Base-by-base conservation (phyloP, 2,797 vertebrate genomes). In the Gallinago solitaria region DNA sequence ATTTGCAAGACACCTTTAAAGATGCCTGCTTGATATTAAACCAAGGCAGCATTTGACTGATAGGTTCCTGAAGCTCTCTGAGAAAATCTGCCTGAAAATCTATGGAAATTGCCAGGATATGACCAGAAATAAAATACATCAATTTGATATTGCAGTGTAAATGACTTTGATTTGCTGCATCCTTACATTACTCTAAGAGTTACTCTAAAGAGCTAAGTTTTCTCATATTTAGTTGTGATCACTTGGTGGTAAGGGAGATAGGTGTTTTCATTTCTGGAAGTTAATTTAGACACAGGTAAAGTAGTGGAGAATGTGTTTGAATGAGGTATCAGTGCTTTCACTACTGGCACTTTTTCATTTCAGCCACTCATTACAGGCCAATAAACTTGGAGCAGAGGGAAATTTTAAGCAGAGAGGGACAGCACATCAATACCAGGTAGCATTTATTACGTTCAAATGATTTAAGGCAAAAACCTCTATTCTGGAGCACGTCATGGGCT, bases 241-340 rank as follows among this genome's bases (percentile, higher is more conserved):
- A 9, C 28, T 76, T 35, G 10, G 11, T 76, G 59, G 70, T 57
- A 80, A 69, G 75, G 63, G 32, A 74, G 87, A 57, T 27, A 23
- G 43, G 9, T 28, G 20, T 33, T 88, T 89, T 78, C 3, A 32
- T 54, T 86, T 74, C 39, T 74, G 47, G 25, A 73, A 39, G 10
- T 68, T 67, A 50, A 60, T 79, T 35, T 35, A 65, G 41, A 10
- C 30, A 56, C 37, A 43, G 51, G 16, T 83, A 35, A 50, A 63
- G 23, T 28, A 47, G 43, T 37, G 53, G 74, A 68, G 43, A 53
- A 27, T 9, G 7, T 6, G 32, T 39, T 54, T 25, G 43, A 41
- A 11, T 0, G 2, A 43, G 9, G 4, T 25, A 3, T 43, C 39
- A 12, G 0, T 53, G 33, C 53, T 86, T 45, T 45, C 20, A 6